Evolutionary conservation across 1,140 invertebrate species (phyloP).

Genomic region (Samia ricini): DNA sequence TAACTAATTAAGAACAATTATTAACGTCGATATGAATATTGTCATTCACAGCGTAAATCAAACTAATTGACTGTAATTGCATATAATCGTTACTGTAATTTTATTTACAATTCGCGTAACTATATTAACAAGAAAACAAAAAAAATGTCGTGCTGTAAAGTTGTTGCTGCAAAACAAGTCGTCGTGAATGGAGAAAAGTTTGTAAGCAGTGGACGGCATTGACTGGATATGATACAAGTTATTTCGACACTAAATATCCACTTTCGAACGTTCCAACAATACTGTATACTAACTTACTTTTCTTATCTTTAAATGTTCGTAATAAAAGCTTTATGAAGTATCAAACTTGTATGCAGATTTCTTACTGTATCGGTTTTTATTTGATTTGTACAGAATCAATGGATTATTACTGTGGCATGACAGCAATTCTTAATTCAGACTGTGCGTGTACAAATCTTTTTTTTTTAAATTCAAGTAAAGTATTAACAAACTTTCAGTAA

Average conservation of each 20-base stretch:
- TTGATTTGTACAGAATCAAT: no score
- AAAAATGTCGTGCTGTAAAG: background rate
- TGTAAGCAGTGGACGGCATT: slow-evolving; percentile 44
- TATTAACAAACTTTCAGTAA: no score
- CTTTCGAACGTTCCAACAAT: slow-evolving; percentile 35
- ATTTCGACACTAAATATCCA: slow-evolving; percentile 49
- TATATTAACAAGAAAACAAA: slow-evolving; percentile 1
- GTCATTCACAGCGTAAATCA: background rate
- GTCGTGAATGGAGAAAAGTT: slow-evolving; percentile 51
- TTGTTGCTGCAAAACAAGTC: slow-evolving; percentile 28
- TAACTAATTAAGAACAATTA: no score
- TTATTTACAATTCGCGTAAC: background rate
- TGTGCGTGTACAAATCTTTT: no score
- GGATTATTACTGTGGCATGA: no score
- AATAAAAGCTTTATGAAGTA: background rate
- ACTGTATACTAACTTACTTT: slow-evolving; percentile 1
- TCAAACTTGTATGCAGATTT: no score
- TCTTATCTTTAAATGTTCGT: no score
- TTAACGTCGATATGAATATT: no score
- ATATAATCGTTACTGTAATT: slow-evolving; percentile 1
- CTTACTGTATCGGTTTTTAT: no score
- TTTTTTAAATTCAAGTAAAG: no score
- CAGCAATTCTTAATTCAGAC: no score
- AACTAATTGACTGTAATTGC: slow-evolving; percentile 1
- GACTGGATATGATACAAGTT: slow-evolving; percentile 19